Percentiles rank a stretch among this genome's conserved stretches.
phyloP scores from a whole-genome alignment of 2,113 vertebrate species.

The Rostratula benghalensis region DNA sequence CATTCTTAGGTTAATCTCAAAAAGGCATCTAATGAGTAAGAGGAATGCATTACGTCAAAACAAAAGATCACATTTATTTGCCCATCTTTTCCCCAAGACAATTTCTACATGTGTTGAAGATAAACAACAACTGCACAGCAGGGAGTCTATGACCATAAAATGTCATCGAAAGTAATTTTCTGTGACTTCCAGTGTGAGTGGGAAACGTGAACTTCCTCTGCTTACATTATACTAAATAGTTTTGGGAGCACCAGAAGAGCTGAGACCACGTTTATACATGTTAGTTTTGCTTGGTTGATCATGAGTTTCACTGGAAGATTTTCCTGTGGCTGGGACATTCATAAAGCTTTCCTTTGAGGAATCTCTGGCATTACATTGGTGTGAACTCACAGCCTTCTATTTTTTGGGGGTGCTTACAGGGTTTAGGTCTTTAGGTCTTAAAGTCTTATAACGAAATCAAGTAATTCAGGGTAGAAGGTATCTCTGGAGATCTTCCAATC shows the following conservation, averaged over 20 bases:
- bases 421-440: too few species aligned
- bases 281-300: background rate
- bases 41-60: slow-evolving; percentile 36
- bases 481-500: background rate
- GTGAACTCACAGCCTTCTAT: background rate
- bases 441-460: background rate
- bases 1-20: slow-evolving; percentile 46
- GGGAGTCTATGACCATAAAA: background rate
- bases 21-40: slow-evolving; percentile 24
- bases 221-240: background rate
- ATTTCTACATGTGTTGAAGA: slow-evolving; percentile 6
- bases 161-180: background rate
- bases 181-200: background rate
- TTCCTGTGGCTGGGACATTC: background rate
- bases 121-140: slow-evolving; percentile 16
- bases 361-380: background rate
- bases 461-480: background rate
- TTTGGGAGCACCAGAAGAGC: background rate
- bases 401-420: background rate
- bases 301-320: background rate
- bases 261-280: background rate
- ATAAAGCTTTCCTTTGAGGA: background rate
- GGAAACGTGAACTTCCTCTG: background rate
- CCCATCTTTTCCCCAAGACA: background rate
- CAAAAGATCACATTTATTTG: slow-evolving; percentile 14